phyloP scores from a whole-genome alignment of 2,113 vertebrate species.

The Corythaeola cristata region DNA sequence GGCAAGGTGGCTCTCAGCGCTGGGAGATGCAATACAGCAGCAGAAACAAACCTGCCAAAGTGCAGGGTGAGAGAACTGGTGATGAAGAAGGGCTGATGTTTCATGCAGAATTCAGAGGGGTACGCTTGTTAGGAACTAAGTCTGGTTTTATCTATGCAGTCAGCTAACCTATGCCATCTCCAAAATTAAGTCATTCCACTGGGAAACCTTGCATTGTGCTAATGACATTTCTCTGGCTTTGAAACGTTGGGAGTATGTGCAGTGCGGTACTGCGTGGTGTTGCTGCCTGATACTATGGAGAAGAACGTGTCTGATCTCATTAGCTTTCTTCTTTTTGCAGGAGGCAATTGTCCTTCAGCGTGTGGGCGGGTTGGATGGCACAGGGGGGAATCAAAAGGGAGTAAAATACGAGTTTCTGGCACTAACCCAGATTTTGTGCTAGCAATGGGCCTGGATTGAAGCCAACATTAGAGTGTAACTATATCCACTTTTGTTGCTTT shows the following conservation, averaged over 20 bases:
- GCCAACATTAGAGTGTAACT: background rate
- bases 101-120: background rate
- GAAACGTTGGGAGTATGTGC: background rate
- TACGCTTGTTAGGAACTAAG: background rate
- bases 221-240: background rate
- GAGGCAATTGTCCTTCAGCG: background rate
- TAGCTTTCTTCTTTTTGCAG: background rate
- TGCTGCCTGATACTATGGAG: background rate
- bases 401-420: background rate
- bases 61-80: background rate
- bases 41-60: background rate
- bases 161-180: background rate
- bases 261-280: background rate
- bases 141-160: background rate
- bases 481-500: background rate
- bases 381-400: background rate
- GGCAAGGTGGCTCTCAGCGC: background rate
- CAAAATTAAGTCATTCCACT: background rate
- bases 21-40: background rate
- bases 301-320: background rate
- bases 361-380: slow-evolving; percentile 13
- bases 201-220: background rate
- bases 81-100: background rate
- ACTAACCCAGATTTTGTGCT: slow-evolving; percentile 5
- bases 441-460: slow-evolving; percentile 19